Conservation (phyloP, 2,888 invertebrate species). For the Lepidochitona cinerea region DNA sequence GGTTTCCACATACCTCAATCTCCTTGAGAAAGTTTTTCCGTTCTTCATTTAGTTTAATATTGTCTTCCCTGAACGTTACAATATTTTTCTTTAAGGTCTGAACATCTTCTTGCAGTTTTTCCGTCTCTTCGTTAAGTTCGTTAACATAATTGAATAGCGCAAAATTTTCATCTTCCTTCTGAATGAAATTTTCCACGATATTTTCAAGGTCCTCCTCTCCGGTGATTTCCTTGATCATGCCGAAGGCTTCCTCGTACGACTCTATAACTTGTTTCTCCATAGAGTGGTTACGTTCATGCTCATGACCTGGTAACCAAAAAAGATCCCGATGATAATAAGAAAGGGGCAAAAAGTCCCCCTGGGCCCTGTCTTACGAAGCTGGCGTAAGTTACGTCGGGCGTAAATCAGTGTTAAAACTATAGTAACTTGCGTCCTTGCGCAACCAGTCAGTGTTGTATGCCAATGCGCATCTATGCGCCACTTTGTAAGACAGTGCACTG, state of each 20-base stretch:
- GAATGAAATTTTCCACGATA: conserved; percentile 81
- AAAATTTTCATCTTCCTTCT: conserved; percentile 90
- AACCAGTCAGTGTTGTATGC: no score
- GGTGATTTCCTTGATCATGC: conserved; percentile 77
- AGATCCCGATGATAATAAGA: no score
- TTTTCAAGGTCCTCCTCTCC: conserved; percentile 61
- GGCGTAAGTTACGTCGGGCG: no score
- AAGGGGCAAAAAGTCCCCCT: no score
- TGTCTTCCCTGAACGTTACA: conserved; percentile 43
- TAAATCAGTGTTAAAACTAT: no score
- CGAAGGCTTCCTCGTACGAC: conserved; percentile 81
- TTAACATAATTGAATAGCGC: conserved; percentile 91
- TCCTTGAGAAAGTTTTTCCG: conserved; percentile 38
- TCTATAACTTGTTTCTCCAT: conserved; percentile 79
- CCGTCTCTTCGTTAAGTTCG: conserved; percentile 79
- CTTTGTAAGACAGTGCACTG: no score
- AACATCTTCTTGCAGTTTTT: conserved; percentile 50
- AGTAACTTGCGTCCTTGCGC: no score
- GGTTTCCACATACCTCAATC: conserved; percentile 40
- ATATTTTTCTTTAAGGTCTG: conserved; percentile 73
- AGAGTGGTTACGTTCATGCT: background rate
- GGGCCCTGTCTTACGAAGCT: no score
- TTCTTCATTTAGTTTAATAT: conserved; percentile 40
- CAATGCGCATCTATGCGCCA: no score
- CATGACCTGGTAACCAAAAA: background rate